Evolutionary conservation across 2,113 vertebrate species (phyloP), one percentile per base, ranked within the genome.

Genomic region (Cephalopterus ornatus): DNA sequence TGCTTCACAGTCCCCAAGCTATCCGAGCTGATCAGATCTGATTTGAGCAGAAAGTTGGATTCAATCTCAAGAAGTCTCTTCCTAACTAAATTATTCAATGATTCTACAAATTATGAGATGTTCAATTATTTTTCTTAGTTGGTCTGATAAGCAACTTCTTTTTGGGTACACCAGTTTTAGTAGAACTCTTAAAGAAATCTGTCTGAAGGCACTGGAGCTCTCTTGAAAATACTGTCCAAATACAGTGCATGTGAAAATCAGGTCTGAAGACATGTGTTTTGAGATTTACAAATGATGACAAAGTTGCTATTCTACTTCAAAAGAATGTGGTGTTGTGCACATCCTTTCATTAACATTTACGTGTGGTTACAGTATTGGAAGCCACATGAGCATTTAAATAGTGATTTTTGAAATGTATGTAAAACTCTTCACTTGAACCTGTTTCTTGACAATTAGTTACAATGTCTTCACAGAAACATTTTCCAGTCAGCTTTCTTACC

Each of bases 381-480:
- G 39, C 6, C 18, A 26, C 44, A 80, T 35, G 5, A 76, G 1
- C 4, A 35, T 53, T 84, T 65, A 13, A 81, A 58, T 4, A 72
- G 3, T 1, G 3, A 77, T 5, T 67, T n/a, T 26, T 78, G 9
- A 56, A 85, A 67, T 1, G 0, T 30, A 61, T 53, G 32, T 33
- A 46, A 71, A 95, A 59, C 3, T 61, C 56, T 13, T 50, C 42
- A 58, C 16, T 87, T 65, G 84, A 93, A 84, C 11, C 16, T 82
- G 46, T 28, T 28, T 76, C 79, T 94, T 94, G 52, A 72, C 73
- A 96, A 86, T 97, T 93, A 87, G 63, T 95, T 95, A 88, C 88
- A 96, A 91, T 92, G 95, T 83, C 66, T 95, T 50, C 85, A 84
- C 35, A 92, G 62, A 97, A 97, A 97, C 93, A 76, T 9, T 96